Base-by-base conservation (phyloP, 2,113 vertebrate species). In the Hippopotamus amphibius region DNA sequence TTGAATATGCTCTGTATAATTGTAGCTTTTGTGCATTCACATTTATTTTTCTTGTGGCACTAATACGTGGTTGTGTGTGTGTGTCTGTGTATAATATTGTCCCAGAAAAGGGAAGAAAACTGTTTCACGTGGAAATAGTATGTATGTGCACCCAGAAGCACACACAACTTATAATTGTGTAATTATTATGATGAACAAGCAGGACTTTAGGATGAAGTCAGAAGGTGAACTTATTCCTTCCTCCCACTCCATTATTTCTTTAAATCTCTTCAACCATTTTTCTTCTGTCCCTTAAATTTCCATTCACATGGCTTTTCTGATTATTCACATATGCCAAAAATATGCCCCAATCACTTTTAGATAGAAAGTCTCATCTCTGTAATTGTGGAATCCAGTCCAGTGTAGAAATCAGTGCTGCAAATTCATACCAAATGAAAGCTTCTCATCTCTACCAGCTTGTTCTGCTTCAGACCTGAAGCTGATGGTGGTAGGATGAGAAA, bases 201-300 rank as follows among this genome's bases (percentile, higher is more conserved):
- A 72, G 46, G 28, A 68, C n/a, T 55, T 55, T 28, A 48, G 19
- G 46, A 6, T 53, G n/a, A 88, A 90, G 8, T 30, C 2, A 22
- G 11, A 81, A 81, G 48, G 15, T 22, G 92, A 88, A 65, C 79
- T 77, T 82, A 48, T 43, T 90, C 19, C 74, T 96, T 80, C 55
- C 9, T 92, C 28, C 59, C 19, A 43, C 12, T 21, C 5, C 1
- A 15, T 80, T 68, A 53, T 89, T 55, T 79, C 41, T 66, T 84
- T 87, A 59, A 76, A 87, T 61, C 14, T 81, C 66, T 93, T 68
- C 28, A 87, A 10, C 26, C 66, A 28, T 74, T 93, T 93, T 43
- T 95, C 33, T 87, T 92, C 50, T 43, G 2, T n/a, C 15, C 6
- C 53, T 48, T 77, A 46, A 46, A 41, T 91, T 86, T 93, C 57